These are phyloP conservation scores for Ammodytes dubius DNA, from an alignment of 2,113 vertebrate species.

Conservation along the genomic window DNA sequence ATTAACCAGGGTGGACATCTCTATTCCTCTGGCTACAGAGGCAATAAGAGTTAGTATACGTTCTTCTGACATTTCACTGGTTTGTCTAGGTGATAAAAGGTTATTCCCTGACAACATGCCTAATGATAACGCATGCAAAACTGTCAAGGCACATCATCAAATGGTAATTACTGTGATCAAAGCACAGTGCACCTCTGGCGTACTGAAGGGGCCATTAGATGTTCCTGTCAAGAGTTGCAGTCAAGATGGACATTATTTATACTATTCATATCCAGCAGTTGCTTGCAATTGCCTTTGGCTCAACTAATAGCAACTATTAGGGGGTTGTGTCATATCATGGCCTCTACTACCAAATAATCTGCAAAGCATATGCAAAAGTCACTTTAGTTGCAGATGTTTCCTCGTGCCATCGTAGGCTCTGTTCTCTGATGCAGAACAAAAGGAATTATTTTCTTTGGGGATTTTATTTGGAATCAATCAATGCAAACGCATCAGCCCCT, in stretches of 20 bases:
- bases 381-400: constrained; percentile 24
- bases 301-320: not conserved
- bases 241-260: not conserved
- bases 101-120: constrained; percentile 32
- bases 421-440: constrained; percentile 2
- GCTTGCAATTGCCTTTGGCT: not conserved
- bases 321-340: not conserved
- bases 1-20: not conserved
- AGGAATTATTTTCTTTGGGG: constrained; percentile 21
- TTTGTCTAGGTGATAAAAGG: constrained; percentile 21
- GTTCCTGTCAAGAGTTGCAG: not conserved
- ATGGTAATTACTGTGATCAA: constrained; percentile 53
- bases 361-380: not conserved
- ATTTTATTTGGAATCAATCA: constrained; percentile 24
- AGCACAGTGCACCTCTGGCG: constrained; percentile 31
- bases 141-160: constrained; percentile 27
- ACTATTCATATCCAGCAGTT: constrained; percentile 6
- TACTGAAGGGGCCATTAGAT: constrained; percentile 18
- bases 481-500: not conserved
- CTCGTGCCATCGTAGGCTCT: not conserved
- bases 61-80: constrained; percentile 13
- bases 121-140: constrained; percentile 39
- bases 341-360: not conserved
- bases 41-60: not conserved
- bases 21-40: not conserved